phyloP scores from a whole-genome alignment of 2,797 vertebrate species.

The Periparus ater region DNA sequence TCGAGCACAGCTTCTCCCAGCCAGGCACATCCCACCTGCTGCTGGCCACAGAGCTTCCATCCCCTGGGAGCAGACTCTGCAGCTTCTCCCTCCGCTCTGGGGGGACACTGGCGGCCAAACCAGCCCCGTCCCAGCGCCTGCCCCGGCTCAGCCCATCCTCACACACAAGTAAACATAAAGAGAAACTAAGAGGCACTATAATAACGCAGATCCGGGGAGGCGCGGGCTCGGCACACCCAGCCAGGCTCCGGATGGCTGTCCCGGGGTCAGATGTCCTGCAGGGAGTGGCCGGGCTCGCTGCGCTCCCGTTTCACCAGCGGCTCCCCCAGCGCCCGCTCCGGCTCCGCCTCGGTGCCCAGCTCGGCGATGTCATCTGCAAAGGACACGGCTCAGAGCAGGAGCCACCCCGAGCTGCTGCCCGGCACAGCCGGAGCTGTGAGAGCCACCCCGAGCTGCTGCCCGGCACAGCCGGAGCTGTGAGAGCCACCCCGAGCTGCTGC shows the following conservation, averaged over 20 bases:
- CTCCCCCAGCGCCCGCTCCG: constrained; percentile 75
- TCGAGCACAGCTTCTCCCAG: neutral
- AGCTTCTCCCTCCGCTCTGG: neutral
- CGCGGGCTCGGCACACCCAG: neutral
- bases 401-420: neutral
- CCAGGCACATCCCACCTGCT: neutral
- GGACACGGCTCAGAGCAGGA: neutral
- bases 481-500: too few species aligned
- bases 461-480: too few species aligned
- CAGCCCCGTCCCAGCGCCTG: neutral
- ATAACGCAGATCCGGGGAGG: neutral
- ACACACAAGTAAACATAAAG: constrained; percentile 44
- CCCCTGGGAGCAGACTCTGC: neutral
- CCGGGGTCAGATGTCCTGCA: constrained; percentile 86
- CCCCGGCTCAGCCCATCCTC: neutral
- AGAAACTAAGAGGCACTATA: constrained; percentile 69
- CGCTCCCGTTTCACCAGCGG: constrained; percentile 92
- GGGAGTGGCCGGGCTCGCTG: constrained; percentile 86
- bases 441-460: too few species aligned
- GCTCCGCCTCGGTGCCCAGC: constrained; percentile 79
- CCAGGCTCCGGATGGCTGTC: neutral
- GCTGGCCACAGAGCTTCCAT: neutral
- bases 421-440: neutral
- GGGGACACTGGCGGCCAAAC: neutral
- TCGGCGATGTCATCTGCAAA: constrained; percentile 86